A percentile compares a stretch with the other conserved stretches of the same genome.
Conservation (phyloP, 30 jellyfish, hydroid and myxozoan species). For the Aurelia aurita complex sp. Pacific region DNA sequence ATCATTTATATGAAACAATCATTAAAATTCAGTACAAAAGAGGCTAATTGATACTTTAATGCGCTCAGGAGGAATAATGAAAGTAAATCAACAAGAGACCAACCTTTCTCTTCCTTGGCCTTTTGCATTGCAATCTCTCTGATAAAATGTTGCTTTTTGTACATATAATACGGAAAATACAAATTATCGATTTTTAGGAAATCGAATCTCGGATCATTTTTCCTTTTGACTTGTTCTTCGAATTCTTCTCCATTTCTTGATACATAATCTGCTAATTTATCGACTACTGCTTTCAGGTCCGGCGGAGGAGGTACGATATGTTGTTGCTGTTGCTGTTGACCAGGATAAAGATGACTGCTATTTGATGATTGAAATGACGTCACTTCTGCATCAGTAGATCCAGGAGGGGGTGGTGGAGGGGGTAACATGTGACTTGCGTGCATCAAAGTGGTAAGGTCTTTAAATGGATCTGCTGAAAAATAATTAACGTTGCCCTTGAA, state of each 20-base stretch:
- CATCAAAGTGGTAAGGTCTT: not conserved
- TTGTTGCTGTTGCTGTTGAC: constrained; percentile 25
- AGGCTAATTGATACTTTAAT: too few relatives aligned
- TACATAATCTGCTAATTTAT: constrained; percentile 80
- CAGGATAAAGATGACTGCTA: not conserved
- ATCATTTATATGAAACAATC: too few relatives aligned
- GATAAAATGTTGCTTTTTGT: constrained; percentile 52
- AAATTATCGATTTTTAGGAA: constrained; percentile 63
- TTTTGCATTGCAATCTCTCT: constrained; percentile 21
- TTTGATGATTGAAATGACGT: not conserved
- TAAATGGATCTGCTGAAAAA: not conserved
- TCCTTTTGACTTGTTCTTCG: constrained; percentile 74
- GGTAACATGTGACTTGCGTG: constrained; percentile 11
- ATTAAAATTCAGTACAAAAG: too few relatives aligned
- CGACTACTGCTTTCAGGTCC: constrained; percentile 86
- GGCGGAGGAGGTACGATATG: constrained; percentile 87
- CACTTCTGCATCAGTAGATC: constrained; percentile 23
- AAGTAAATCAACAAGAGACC: not conserved
- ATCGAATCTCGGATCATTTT: constrained; percentile 90
- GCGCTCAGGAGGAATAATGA: too few relatives aligned
- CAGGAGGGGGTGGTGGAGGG: constrained; percentile 68
- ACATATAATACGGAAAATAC: constrained; percentile 73
- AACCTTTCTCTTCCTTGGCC: constrained; percentile 28
- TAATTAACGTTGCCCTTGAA: too few relatives aligned
- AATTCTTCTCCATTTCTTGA: constrained; percentile 90